phyloP scores from a whole-genome alignment of 2,797 vertebrate species.

The Poecile montanus region DNA sequence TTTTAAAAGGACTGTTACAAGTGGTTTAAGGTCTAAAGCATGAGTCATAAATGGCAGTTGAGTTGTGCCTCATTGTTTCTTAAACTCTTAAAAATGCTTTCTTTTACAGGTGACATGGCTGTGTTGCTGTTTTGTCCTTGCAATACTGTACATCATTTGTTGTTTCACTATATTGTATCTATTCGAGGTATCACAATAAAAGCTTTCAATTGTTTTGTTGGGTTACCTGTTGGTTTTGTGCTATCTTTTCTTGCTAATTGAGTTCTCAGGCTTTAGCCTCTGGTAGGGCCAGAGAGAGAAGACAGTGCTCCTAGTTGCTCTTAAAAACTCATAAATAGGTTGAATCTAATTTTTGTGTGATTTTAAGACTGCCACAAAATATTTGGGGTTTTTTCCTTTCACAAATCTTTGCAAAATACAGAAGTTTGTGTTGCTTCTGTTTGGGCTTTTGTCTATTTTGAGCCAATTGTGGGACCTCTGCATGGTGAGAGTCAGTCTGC shows the following conservation, averaged over 20 bases:
- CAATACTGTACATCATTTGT: slow-evolving; percentile 86
- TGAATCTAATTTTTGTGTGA: not conserved
- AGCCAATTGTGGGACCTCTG: not conserved
- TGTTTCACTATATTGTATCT: slow-evolving; percentile 93
- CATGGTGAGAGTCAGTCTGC: not conserved
- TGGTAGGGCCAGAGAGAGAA: not conserved
- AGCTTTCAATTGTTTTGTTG: slow-evolving; percentile 84
- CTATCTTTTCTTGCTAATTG: not conserved
- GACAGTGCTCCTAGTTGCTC: not conserved
- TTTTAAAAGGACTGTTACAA: slow-evolving; percentile 79
- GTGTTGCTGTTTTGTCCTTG: slow-evolving; percentile 89
- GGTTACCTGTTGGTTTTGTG: not conserved
- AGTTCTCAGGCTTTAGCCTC: not conserved
- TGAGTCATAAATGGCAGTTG: slow-evolving; percentile 82
- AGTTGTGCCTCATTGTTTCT: slow-evolving; percentile 84
- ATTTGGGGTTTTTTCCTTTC: not conserved
- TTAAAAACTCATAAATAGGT: not conserved
- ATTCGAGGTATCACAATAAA: slow-evolving; percentile 94
- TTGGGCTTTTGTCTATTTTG: not conserved
- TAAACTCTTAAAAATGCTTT: slow-evolving; percentile 75
- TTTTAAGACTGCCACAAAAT: not conserved
- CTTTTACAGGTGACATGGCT: slow-evolving; percentile 87
- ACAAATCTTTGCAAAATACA: not conserved
- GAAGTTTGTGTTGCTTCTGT: not conserved
- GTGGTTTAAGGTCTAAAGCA: slow-evolving; percentile 81